Base-by-base conservation (phyloP, 53 echinoderm and acorn worm species). In the Holothuria scabra region DNA sequence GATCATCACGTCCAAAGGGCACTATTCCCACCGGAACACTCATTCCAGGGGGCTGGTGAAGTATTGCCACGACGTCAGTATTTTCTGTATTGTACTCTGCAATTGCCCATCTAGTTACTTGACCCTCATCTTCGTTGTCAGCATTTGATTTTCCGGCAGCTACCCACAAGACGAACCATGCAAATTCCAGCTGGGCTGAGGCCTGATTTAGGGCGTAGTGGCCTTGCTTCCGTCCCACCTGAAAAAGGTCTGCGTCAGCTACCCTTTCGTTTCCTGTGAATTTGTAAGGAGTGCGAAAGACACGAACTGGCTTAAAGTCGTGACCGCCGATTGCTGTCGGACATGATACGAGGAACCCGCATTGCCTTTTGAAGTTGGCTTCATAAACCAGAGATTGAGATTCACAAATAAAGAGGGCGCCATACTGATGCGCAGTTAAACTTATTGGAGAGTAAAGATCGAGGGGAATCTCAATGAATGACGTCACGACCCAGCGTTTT, bases 81-180 rank as follows among this genome's bases (percentile, higher is more conserved):
- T 38, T 38, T 20, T 81, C 41, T 21, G 81, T 62, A 13, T 35
- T 62, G 46, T 81, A 62, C 34, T 81, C 81, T 12, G 81, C 41
- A 30, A 81, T 81, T 5, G 81, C 64, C 81, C 81, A 81, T 21
- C 57, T 55, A 8, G 48, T 12, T 29, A 24, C 23, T 4, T n/a
- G 2, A 7, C 46, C 46, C 3, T n/a, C 21, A 23, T 63, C 25
- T 22, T 33, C 57, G 9, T 32, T 23, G 1, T 31, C 81, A 4
- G 14, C 24, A 16, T 18, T 31, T 4, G 29, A 0, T 23, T 60
- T 34, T 19, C n/a, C 34, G 19, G 59, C 19, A 3, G 62, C 37
- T 2, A 81, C 63, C 81, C 81, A 81, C 2, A 81, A 26, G 32
- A 81, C 81, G 23, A 81, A 81, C 81, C 81, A 81, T 10, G 81